Conservation (phyloP, 2,113 vertebrate species). For the Bothrops jararaca region DNA sequence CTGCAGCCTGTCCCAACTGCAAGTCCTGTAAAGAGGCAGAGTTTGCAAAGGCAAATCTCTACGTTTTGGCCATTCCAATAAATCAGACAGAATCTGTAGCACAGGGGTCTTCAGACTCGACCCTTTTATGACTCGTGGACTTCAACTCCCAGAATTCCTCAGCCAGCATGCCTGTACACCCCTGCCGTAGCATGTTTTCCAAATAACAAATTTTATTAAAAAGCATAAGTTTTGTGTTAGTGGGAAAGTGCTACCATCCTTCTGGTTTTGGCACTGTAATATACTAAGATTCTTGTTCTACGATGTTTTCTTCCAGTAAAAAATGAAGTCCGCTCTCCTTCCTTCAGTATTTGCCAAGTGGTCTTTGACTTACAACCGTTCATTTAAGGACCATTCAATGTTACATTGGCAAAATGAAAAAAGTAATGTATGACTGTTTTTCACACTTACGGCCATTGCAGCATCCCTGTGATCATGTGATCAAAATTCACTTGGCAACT, state of each 20-base stretch:
- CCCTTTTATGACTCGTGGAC: no score
- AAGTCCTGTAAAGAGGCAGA: background rate
- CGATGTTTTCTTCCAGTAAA: background rate
- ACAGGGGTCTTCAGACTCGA: no score
- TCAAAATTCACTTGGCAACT: background rate
- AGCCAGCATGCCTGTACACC: no score
- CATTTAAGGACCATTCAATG: background rate
- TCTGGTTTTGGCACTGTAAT: background rate
- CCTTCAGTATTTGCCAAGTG: background rate
- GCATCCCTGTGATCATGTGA: no score
- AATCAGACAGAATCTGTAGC: background rate
- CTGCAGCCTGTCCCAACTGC: background rate
- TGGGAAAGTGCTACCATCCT: background rate
- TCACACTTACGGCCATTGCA: background rate
- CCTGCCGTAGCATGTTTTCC: background rate
- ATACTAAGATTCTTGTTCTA: background rate
- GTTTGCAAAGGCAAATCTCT: background rate
- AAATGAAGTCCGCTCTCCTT: no score
- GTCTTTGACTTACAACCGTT: background rate
- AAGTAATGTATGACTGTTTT: background rate
- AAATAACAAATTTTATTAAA: background rate
- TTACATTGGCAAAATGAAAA: background rate
- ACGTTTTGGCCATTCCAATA: background rate
- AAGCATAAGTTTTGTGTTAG: background rate
- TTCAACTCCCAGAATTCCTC: no score